phyloP scores from a whole-genome alignment of 2,888 invertebrate species.

The Cinara cedri region DNA sequence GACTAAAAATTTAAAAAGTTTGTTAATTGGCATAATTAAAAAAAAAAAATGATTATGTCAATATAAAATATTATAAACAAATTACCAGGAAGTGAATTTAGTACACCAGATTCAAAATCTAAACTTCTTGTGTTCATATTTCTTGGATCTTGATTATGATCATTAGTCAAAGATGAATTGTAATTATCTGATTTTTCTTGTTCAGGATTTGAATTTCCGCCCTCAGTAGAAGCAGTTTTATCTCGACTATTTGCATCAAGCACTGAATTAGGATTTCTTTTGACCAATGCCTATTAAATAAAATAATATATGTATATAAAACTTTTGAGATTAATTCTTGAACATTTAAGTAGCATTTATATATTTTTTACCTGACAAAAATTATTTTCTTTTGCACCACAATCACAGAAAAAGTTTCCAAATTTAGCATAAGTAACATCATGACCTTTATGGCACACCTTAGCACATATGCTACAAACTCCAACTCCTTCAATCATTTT shows the following conservation, averaged over 20 bases:
- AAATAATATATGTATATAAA: neutral
- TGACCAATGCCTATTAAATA: slow-evolving; percentile 37
- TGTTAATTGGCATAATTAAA: neutral
- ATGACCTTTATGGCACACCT: slow-evolving; percentile 95
- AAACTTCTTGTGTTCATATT: slow-evolving; percentile 45
- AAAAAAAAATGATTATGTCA: neutral
- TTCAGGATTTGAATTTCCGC: slow-evolving; percentile 9
- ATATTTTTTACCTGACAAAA: slow-evolving; percentile 69
- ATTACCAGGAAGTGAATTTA: slow-evolving; percentile 40
- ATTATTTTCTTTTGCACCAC: slow-evolving; percentile 93
- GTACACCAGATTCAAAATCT: slow-evolving; percentile 47
- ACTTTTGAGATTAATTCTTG: neutral
- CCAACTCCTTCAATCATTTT: slow-evolving; percentile 98
- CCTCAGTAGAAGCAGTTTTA: slow-evolving; percentile 17
- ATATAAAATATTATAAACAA: neutral
- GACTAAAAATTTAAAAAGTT: slow-evolving; percentile 15
- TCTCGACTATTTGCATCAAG: slow-evolving; percentile 43
- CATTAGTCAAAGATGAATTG: neutral
- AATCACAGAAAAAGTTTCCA: slow-evolving; percentile 99
- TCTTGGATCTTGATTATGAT: slow-evolving; percentile 44
- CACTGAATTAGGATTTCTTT: slow-evolving; percentile 50
- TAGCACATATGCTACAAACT: slow-evolving; percentile 95
- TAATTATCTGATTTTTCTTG: slow-evolving; percentile 24
- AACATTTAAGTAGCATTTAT: neutral
- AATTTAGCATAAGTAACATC: slow-evolving; percentile 97